phyloP scores from a whole-genome alignment of 1,140 invertebrate genomes.

The Lordiphosa stackelbergi region DNA sequence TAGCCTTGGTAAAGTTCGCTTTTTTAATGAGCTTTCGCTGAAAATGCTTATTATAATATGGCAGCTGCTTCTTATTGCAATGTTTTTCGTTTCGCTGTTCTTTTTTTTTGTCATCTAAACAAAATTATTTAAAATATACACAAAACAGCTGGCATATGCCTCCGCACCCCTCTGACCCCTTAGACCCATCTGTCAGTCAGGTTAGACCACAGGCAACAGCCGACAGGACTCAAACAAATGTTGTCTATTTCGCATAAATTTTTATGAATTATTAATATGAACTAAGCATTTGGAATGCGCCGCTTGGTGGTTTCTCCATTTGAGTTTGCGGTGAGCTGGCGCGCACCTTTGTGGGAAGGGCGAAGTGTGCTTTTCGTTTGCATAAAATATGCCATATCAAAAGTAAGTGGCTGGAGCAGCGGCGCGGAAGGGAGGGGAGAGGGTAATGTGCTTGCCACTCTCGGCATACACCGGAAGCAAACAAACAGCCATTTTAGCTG shows the following conservation, averaged over 20 bases:
- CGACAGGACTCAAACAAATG: slow-evolving; percentile 21
- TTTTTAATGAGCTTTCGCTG: neutral
- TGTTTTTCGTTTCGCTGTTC: slow-evolving; percentile 3
- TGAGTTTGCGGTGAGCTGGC: slow-evolving; percentile 23
- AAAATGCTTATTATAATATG: slow-evolving; percentile 5
- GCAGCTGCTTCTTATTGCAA: slow-evolving; percentile 27
- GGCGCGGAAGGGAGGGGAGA: neutral
- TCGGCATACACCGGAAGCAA: slow-evolving; percentile 65
- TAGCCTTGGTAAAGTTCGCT: too few relatives aligned
- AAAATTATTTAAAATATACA: slow-evolving; percentile 20
- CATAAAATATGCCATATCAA: slow-evolving; percentile 37
- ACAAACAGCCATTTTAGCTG: slow-evolving; percentile 68
- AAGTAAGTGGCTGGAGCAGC: too few relatives aligned
- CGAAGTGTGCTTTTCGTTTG: slow-evolving; percentile 35
- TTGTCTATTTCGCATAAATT: slow-evolving; percentile 65
- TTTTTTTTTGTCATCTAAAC: slow-evolving; percentile 10
- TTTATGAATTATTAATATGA: slow-evolving; percentile 72
- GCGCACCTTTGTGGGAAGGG: slow-evolving; percentile 4
- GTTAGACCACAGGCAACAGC: slow-evolving; percentile 20
- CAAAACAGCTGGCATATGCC: slow-evolving; percentile 25
- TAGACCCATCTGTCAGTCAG: slow-evolving; percentile 21
- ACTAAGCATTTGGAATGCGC: slow-evolving; percentile 50
- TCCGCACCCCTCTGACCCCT: slow-evolving; percentile 9
- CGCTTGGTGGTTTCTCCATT: slow-evolving; percentile 36
- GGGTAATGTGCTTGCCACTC: slow-evolving; percentile 54